phyloP scores from a whole-genome alignment of 2,797 vertebrate genomes.

The Danio jaintianensis region DNA sequence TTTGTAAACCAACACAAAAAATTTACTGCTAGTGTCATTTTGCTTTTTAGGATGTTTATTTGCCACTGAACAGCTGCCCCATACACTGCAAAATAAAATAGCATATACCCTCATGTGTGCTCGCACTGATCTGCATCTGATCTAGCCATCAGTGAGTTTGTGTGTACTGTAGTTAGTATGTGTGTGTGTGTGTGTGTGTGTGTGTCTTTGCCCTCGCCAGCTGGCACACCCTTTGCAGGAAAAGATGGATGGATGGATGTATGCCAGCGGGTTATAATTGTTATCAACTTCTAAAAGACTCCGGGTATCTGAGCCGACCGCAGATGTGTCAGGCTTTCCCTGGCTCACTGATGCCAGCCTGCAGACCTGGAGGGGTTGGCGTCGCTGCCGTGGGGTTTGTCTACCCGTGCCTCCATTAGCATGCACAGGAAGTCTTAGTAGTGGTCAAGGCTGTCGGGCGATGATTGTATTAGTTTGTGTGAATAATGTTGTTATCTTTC shows the following conservation, averaged over 20 bases:
- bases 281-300: slow-evolving; percentile 48
- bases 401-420: slow-evolving; percentile 26
- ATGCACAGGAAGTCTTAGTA: slow-evolving; percentile 45
- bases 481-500: slow-evolving; percentile 51
- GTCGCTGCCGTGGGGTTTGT: slow-evolving; percentile 11
- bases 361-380: slow-evolving; percentile 47
- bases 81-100: slow-evolving; percentile 2
- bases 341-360: slow-evolving; percentile 35
- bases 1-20: too few relatives aligned
- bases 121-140: slow-evolving; percentile 24
- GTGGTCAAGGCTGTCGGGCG: slow-evolving; percentile 47
- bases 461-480: slow-evolving; percentile 48
- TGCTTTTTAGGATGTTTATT: not conserved
- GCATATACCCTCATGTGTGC: slow-evolving; percentile 16
- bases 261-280: slow-evolving; percentile 47
- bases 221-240: slow-evolving; percentile 35
- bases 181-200: slow-evolving; percentile 5
- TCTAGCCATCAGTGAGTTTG: slow-evolving; percentile 37
- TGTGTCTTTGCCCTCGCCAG: slow-evolving; percentile 13
- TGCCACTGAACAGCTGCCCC: slow-evolving; percentile 4
- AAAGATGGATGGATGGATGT: slow-evolving; percentile 40
- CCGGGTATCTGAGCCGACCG: slow-evolving; percentile 27
- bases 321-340: slow-evolving; percentile 53
- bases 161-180: slow-evolving; percentile 8
- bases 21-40: not conserved